phyloP scores from a whole-genome alignment of 2,113 vertebrate species.

The Tricholaema leucomelas region DNA sequence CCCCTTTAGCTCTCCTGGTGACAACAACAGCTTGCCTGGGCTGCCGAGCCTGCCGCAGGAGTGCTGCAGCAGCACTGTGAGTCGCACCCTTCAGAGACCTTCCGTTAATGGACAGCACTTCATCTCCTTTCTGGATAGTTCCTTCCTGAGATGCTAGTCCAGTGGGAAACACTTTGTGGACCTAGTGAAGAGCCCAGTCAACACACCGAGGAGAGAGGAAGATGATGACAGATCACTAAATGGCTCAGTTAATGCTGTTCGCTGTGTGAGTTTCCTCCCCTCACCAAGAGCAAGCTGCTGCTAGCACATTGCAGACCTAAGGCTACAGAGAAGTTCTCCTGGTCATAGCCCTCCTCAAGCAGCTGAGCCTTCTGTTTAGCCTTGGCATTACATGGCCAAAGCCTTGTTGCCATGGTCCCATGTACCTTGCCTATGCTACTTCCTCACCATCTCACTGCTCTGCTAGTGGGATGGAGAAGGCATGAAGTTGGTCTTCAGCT shows the following conservation, averaged over 20 bases:
- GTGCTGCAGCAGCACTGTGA: slow-evolving; percentile 82
- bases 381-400: background rate
- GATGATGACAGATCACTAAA: background rate
- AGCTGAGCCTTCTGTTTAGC: background rate
- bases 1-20: slow-evolving; percentile 74
- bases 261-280: background rate
- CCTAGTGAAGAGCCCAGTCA: slow-evolving; percentile 70
- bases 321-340: background rate
- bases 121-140: slow-evolving; percentile 91
- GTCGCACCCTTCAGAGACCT: slow-evolving; percentile 85
- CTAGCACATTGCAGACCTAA: background rate
- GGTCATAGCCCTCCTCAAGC: background rate
- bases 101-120: slow-evolving; percentile 94
- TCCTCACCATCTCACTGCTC: background rate
- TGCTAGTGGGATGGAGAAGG: background rate
- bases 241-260: background rate
- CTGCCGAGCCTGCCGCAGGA: slow-evolving; percentile 85
- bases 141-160: slow-evolving; percentile 91
- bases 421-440: fast-evolving
- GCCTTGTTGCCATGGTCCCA: fast-evolving
- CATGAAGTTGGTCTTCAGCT: background rate
- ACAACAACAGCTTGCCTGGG: slow-evolving; percentile 88
- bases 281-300: background rate
- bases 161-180: slow-evolving; percentile 89
- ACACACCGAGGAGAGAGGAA: background rate